Evolutionary conservation across 2,797 vertebrate genomes (phyloP).

Genomic region (Pempheris klunzingeri): DNA sequence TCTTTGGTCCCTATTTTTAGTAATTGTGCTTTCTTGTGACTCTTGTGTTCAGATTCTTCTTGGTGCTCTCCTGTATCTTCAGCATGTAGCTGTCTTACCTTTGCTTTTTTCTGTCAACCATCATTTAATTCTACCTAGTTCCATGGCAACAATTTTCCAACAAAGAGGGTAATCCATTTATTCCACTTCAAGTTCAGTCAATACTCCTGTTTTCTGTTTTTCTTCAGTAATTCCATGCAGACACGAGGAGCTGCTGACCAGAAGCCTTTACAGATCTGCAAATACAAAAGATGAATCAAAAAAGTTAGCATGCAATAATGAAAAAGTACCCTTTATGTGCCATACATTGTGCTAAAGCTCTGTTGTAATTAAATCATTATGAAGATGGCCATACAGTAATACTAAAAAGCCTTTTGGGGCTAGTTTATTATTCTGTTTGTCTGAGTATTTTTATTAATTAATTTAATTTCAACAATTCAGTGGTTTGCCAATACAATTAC

Average conservation of each 20-base stretch:
- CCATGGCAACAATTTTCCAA: slow-evolving; percentile 77
- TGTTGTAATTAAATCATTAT: not conserved
- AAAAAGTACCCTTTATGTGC: slow-evolving; percentile 3
- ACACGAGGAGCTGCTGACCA: slow-evolving; percentile 58
- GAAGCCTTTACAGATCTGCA: slow-evolving; percentile 72
- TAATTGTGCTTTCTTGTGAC: slow-evolving; percentile 52
- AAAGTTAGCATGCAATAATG: slow-evolving; percentile 35
- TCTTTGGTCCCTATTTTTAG: slow-evolving; percentile 78
- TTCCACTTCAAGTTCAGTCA: slow-evolving; percentile 76
- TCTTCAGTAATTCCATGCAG: slow-evolving; percentile 74
- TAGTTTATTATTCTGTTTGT: not conserved
- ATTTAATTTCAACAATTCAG: slow-evolving; percentile 4
- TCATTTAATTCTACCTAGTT: slow-evolving; percentile 73
- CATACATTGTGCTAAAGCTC: not conserved
- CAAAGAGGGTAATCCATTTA: slow-evolving; percentile 78
- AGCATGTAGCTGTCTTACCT: slow-evolving; percentile 68
- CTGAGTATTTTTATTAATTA: slow-evolving; percentile 9
- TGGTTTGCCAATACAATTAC: no score
- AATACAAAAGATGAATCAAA: slow-evolving; percentile 68
- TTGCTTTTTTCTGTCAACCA: slow-evolving; percentile 70
- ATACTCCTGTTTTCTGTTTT: slow-evolving; percentile 62
- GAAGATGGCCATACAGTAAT: not conserved
- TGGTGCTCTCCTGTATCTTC: slow-evolving; percentile 57
- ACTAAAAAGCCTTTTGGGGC: not conserved
- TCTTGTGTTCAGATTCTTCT: slow-evolving; percentile 58